These are phyloP conservation scores for Tipula confusa DNA, from an alignment of 2,888 invertebrate genomes.

Conservation along the genomic window DNA sequence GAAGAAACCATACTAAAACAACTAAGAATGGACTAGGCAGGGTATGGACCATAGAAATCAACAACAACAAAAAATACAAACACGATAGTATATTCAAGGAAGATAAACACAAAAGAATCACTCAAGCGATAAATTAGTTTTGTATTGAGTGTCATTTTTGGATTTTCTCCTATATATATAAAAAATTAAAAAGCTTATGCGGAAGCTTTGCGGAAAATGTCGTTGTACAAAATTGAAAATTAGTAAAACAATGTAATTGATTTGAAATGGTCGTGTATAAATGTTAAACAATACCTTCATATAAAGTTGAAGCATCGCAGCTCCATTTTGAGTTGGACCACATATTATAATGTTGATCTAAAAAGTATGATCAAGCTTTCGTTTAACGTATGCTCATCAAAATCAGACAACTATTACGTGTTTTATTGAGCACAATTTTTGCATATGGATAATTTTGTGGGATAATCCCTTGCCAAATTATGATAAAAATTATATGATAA, in stretches of 20 bases:
- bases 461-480: too few species aligned
- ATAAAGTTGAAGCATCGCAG: too few species aligned
- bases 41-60: background rate
- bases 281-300: background rate
- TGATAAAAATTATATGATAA: too few species aligned
- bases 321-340: too few species aligned
- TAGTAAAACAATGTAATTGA: background rate
- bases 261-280: background rate
- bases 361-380: too few species aligned
- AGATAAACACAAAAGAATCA: background rate
- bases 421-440: too few species aligned
- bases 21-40: background rate
- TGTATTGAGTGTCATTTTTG: background rate
- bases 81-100: too few species aligned
- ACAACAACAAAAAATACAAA: too few species aligned
- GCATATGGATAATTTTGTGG: too few species aligned
- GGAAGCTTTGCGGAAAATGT: background rate
- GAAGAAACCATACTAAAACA: background rate
- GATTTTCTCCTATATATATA: background rate
- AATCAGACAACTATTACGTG: too few species aligned
- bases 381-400: too few species aligned
- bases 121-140: conserved; percentile 3
- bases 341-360: too few species aligned
- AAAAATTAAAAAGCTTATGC: background rate
- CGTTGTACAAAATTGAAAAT: background rate